A percentile compares a stretch with the other conserved stretches of the same genome.
These are phyloP conservation scores for Drosophila parvula DNA, from an alignment of 1,140 invertebrate genomes.

Conservation along the genomic window DNA sequence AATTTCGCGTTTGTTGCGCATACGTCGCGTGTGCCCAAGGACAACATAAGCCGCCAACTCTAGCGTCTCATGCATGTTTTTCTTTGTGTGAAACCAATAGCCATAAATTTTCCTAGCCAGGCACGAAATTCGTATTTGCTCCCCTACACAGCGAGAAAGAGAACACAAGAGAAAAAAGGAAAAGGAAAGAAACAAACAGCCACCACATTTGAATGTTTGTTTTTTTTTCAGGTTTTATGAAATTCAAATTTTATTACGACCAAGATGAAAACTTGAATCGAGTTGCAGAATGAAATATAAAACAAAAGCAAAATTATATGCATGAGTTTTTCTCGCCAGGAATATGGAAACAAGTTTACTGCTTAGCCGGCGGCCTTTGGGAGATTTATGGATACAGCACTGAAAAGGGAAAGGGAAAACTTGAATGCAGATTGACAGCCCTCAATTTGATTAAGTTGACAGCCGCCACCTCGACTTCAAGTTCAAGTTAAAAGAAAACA, in stretches of 20 bases:
- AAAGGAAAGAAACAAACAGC: conserved; percentile 17
- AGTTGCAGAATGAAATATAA: conserved; percentile 52
- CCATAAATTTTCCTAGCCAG: conserved; percentile 65
- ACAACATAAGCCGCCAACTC: conserved; percentile 30
- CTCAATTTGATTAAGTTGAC: conserved; percentile 15
- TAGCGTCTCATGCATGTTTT: conserved; percentile 38
- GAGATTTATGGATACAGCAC: conserved; percentile 11
- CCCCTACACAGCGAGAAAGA: conserved; percentile 28
- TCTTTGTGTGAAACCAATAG: conserved; percentile 46
- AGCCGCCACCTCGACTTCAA: conserved; percentile 1
- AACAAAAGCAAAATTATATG: conserved; percentile 59
- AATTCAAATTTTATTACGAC: conserved; percentile 68
- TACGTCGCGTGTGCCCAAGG: conserved; percentile 59
- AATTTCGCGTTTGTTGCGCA: conserved; percentile 48
- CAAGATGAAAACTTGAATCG: conserved; percentile 54
- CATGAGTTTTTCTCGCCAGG: conserved; percentile 43
- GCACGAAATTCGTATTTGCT: conserved; percentile 72
- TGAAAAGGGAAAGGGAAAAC: conserved; percentile 6
- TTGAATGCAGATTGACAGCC: conserved; percentile 17
- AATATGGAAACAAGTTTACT: conserved; percentile 40
- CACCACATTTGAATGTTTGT: conserved; percentile 41
- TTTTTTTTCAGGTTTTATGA: conserved; percentile 44
- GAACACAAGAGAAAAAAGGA: background rate
- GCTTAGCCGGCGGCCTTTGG: conserved; percentile 34
- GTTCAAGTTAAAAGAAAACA: background rate